A percentile compares a stretch with the other conserved stretches of the same genome.
These are phyloP conservation scores for Silvanus unidentatus DNA, from an alignment of 2,888 invertebrate species.

Conservation along the genomic window DNA sequence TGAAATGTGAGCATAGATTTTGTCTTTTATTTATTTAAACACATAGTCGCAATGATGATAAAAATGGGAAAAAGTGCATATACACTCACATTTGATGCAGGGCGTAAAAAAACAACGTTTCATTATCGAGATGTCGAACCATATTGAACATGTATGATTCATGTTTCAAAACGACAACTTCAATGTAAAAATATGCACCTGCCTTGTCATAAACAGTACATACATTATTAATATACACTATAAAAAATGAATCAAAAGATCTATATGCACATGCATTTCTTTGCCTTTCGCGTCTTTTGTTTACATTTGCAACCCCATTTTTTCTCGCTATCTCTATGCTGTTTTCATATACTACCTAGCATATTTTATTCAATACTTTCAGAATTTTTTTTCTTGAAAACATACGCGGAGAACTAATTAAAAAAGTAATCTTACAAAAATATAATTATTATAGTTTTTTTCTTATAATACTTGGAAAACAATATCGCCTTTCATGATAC, in stretches of 20 bases:
- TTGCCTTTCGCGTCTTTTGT: constrained; percentile 15
- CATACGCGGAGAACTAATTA: constrained; percentile 27
- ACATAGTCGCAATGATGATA: too few relatives aligned
- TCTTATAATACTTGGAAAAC: too few relatives aligned
- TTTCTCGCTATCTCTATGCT: constrained; percentile 7
- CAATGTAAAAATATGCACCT: constrained; percentile 47
- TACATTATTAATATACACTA: constrained; percentile 46
- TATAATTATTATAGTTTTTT: constrained; percentile 14
- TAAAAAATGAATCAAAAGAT: constrained; percentile 46
- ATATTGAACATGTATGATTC: constrained; percentile 47
- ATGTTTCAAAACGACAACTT: constrained; percentile 46
- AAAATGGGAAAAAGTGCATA: too few relatives aligned
- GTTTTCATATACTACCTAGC: not conserved
- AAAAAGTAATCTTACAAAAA: constrained; percentile 31
- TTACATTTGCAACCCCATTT: constrained; percentile 10
- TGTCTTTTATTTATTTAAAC: too few relatives aligned
- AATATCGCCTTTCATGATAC: too few relatives aligned
- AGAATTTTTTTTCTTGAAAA: constrained; percentile 3
- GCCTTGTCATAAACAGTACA: constrained; percentile 45
- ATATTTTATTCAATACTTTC: not conserved
- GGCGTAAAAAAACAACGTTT: constrained; percentile 25
- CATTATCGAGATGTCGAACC: constrained; percentile 47
- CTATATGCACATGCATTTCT: constrained; percentile 20
- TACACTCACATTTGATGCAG: too few relatives aligned
- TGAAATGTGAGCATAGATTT: too few relatives aligned